Conservation (phyloP, 2,888 invertebrate genomes). For the Anaspis maculata region DNA sequence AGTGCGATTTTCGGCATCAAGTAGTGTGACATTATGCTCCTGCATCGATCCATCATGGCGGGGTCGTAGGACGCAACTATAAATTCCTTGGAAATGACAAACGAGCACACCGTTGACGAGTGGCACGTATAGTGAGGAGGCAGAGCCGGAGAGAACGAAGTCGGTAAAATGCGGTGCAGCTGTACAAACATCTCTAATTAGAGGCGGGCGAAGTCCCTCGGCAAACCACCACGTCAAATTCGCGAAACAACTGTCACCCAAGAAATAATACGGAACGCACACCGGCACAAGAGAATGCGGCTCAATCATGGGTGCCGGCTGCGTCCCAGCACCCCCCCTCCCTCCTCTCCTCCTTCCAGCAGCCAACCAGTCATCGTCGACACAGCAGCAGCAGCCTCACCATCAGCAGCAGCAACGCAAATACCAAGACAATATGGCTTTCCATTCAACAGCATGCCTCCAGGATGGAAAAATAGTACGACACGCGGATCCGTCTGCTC, state of each 20-base stretch:
- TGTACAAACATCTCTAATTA: conserved; percentile 28
- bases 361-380: too few relatives aligned
- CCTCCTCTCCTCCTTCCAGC: too few relatives aligned
- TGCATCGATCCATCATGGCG: conserved; percentile 16
- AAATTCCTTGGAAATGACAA: conserved; percentile 24
- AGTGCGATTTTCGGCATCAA: conserved; percentile 17
- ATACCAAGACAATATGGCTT: too few relatives aligned
- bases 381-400: too few relatives aligned
- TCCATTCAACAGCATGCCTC: too few relatives aligned
- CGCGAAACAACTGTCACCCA: conserved; percentile 22
- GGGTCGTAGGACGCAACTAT: conserved; percentile 20
- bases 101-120: conserved; percentile 22
- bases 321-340: too few relatives aligned
- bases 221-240: conserved; percentile 19
- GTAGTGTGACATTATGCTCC: conserved; percentile 19
- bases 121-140: conserved; percentile 17
- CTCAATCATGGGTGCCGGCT: too few relatives aligned
- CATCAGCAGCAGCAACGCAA: too few relatives aligned
- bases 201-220: conserved; percentile 19
- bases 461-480: too few relatives aligned
- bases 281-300: conserved; percentile 5
- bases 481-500: too few relatives aligned
- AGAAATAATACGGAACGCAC: conserved; percentile 15
- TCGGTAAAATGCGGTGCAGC: conserved; percentile 21
- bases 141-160: conserved; percentile 14